Conservation (phyloP, 2,888 invertebrate species). For the Platycheirus rosarum region DNA sequence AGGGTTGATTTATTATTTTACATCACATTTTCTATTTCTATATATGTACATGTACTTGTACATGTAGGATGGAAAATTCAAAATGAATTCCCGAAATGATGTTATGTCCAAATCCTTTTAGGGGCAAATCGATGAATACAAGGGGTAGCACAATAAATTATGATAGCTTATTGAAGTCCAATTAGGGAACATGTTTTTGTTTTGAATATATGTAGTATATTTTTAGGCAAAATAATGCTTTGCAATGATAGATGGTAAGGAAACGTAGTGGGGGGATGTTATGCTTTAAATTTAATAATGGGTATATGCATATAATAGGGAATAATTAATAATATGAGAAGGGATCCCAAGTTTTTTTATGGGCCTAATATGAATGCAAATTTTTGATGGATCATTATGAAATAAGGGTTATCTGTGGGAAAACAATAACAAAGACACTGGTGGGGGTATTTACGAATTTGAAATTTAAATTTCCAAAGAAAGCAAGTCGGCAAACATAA, state of each 20-base stretch:
- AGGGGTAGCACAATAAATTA: slow-evolving; percentile 36
- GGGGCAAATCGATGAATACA: slow-evolving; percentile 30
- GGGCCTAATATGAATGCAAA: neutral
- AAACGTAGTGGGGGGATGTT: neutral
- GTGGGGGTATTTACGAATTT: too few relatives aligned
- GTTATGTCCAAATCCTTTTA: slow-evolving; percentile 29
- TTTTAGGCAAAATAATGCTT: slow-evolving; percentile 4
- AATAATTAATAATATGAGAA: neutral
- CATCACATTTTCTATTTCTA: slow-evolving; percentile 28
- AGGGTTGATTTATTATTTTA: slow-evolving; percentile 32
- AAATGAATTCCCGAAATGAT: slow-evolving; percentile 29
- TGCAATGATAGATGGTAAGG: neutral
- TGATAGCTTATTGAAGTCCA: slow-evolving; percentile 36
- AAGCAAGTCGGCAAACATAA: too few relatives aligned
- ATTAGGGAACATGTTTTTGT: slow-evolving; percentile 27
- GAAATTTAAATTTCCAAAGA: too few relatives aligned
- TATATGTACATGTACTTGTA: too few relatives aligned
- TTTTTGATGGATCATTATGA: neutral
- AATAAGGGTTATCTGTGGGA: neutral
- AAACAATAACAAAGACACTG: neutral
- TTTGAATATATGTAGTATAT: slow-evolving; percentile 24
- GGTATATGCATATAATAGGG: neutral
- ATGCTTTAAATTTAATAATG: neutral
- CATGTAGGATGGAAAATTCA: slow-evolving; percentile 14
- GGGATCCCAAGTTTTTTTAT: neutral